These are phyloP conservation scores for Perizoma affinitatum DNA, from an alignment of 2,888 invertebrate genomes.

Conservation along the genomic window DNA sequence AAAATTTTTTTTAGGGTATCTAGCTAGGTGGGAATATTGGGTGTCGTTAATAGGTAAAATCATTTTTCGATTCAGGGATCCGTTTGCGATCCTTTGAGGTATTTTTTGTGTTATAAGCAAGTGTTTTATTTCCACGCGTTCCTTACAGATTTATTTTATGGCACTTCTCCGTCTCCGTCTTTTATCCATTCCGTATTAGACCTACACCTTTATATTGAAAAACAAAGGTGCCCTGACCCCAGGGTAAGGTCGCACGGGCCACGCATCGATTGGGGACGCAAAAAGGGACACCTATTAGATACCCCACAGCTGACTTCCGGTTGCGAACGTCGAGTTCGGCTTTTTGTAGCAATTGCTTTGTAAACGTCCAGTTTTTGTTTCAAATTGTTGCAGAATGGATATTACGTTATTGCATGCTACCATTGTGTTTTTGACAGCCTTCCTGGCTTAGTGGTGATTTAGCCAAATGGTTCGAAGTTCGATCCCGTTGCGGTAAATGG, in stretches of 20 bases:
- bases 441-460: neutral
- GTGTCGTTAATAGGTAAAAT: too few species aligned
- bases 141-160: constrained; percentile 28
- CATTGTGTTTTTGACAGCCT: neutral
- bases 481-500: too few species aligned
- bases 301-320: constrained; percentile 30
- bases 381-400: constrained; percentile 27
- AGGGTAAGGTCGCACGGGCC: constrained; percentile 27
- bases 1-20: too few species aligned
- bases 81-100: neutral
- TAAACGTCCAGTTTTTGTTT: constrained; percentile 22
- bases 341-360: constrained; percentile 31
- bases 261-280: constrained; percentile 31
- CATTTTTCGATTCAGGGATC: too few species aligned
- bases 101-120: neutral
- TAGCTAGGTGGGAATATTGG: too few species aligned
- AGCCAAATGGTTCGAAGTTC: too few species aligned
- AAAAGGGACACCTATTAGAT: constrained; percentile 39
- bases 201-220: constrained; percentile 31
- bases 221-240: constrained; percentile 36
- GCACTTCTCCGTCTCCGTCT: constrained; percentile 3
- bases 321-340: constrained; percentile 19
- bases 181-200: constrained; percentile 18
- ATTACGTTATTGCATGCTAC: constrained; percentile 21
- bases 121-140: constrained; percentile 18